These are phyloP conservation scores for Enteromius unitaeniatus DNA, from an alignment of 2,797 vertebrate genomes.

Conservation along the genomic window DNA sequence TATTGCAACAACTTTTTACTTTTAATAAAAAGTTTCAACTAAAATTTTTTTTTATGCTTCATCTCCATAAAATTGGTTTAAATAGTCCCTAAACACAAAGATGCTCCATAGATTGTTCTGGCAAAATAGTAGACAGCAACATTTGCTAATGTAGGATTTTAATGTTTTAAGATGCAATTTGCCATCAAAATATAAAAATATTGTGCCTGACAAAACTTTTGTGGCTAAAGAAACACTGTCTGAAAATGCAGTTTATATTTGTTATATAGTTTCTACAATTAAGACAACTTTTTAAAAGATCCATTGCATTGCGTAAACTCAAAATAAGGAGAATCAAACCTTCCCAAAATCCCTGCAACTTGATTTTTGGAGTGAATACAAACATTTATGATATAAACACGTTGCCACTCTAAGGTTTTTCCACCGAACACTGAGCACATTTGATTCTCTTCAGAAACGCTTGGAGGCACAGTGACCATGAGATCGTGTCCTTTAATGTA, in stretches of 20 bases:
- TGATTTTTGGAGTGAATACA: neutral
- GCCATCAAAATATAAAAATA: neutral
- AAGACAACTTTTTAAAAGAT: neutral
- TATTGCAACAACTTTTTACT: neutral
- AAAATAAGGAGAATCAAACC: neutral
- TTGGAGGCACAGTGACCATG: neutral
- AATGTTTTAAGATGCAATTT: too few species aligned
- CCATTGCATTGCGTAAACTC: too few species aligned
- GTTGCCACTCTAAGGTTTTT: neutral
- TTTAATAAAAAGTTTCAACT: too few species aligned
- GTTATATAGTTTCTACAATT: neutral
- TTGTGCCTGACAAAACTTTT: neutral
- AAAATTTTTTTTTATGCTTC: too few species aligned
- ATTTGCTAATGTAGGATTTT: neutral
- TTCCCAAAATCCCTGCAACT: neutral
- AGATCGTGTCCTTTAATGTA: neutral
- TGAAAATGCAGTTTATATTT: neutral
- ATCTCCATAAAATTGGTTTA: neutral
- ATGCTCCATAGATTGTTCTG: neutral
- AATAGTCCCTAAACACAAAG: neutral
- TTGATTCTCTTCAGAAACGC: conserved; percentile 10
- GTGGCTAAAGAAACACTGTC: neutral
- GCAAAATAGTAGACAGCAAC: neutral
- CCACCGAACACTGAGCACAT: neutral
- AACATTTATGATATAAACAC: neutral